These are phyloP conservation scores for Melanocharis versteri DNA, from an alignment of 2,113 vertebrate species.

Conservation along the genomic window DNA sequence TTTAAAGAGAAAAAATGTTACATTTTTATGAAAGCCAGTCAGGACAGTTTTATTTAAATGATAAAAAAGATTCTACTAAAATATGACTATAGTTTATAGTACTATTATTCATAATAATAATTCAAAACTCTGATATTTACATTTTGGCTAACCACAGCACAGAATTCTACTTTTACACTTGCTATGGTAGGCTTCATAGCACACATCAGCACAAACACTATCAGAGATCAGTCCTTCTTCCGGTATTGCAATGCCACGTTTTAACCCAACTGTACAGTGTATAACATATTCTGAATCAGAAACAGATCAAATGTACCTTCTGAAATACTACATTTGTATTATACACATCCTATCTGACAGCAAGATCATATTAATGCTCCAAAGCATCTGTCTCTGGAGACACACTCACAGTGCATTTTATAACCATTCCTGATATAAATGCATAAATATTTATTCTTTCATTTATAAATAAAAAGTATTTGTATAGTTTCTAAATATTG, in stretches of 20 bases:
- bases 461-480: background rate
- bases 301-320: background rate
- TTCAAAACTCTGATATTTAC: background rate
- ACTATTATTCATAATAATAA: background rate
- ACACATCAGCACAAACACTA: background rate
- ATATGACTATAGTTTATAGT: background rate
- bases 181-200: background rate
- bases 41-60: background rate
- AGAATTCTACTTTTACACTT: background rate
- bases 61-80: background rate
- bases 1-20: background rate
- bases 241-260: background rate
- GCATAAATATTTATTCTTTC: background rate
- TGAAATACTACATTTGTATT: background rate
- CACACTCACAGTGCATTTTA: background rate
- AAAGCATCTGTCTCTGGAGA: background rate
- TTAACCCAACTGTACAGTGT: background rate
- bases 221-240: background rate
- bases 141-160: background rate
- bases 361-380: background rate
- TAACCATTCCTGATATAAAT: background rate
- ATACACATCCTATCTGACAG: background rate
- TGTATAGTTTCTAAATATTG: background rate
- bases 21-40: background rate
- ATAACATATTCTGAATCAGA: background rate